phyloP scores from a whole-genome alignment of 2,113 vertebrate species.

The Eptesicus fuscus region DNA sequence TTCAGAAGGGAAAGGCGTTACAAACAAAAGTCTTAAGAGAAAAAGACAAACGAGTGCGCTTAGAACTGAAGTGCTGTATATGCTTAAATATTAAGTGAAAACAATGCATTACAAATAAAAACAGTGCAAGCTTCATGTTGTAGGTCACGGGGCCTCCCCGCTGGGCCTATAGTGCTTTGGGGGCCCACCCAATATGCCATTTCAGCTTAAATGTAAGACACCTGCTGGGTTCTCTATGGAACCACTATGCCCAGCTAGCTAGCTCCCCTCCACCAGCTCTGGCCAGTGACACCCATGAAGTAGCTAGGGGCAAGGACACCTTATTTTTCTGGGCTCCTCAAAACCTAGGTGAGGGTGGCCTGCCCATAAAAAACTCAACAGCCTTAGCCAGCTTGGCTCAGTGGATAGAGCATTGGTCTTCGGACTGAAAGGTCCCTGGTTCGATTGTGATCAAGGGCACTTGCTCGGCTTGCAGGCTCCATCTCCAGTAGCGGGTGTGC shows the following conservation, averaged over 20 bases:
- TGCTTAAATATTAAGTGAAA: background rate
- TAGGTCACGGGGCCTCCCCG: background rate
- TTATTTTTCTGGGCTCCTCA: background rate
- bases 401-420: no score
- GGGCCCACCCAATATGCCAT: background rate
- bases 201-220: fast-evolving
- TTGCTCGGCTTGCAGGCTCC: no score
- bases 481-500: no score
- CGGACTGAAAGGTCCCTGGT: no score
- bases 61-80: background rate
- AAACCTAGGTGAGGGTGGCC: no score
- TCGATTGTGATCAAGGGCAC: no score
- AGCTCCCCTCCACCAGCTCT: no score
- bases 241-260: background rate
- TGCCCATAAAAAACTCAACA: background rate
- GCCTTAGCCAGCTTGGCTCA: no score
- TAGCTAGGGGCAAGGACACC: background rate
- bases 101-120: background rate
- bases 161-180: background rate
- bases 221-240: no score
- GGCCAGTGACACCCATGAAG: background rate
- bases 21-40: background rate
- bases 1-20: background rate
- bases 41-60: background rate
- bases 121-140: background rate